Evolutionary conservation across 1,140 invertebrate species (phyloP).

Genomic region (Scaptomyza montana): DNA sequence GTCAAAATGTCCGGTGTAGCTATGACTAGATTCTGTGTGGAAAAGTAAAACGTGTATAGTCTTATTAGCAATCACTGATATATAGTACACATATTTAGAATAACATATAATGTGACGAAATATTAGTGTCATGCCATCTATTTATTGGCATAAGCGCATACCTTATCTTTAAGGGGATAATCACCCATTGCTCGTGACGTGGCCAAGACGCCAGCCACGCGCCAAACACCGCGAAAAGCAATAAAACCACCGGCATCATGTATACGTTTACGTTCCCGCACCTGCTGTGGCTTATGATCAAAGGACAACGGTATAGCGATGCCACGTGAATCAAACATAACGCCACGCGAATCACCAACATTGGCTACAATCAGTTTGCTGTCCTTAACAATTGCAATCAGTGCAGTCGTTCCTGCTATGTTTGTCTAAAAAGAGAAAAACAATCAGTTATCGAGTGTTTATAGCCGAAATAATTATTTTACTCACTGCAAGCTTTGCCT

Average conservation of each 20-base stretch:
- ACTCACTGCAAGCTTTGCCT: conserved; percentile 90
- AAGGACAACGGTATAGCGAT: conserved; percentile 96
- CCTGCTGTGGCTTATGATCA: conserved; percentile 98
- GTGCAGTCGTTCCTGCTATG: conserved; percentile 96
- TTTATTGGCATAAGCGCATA: conserved; percentile 2
- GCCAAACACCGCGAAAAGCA: conserved; percentile 97
- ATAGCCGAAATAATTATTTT: background rate
- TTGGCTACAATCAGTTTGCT: conserved; percentile 95
- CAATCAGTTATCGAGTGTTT: background rate
- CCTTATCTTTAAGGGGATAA: conserved; percentile 94
- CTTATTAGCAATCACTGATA: conserved; percentile 9
- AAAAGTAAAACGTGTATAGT: conserved; percentile 1
- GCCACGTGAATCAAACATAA: conserved; percentile 95
- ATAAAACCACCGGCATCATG: conserved; percentile 96
- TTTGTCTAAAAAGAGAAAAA: conserved; percentile 84
- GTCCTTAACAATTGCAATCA: conserved; percentile 93
- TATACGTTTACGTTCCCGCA: conserved; percentile 94
- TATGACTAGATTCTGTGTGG: conserved; percentile 91
- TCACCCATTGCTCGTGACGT: conserved; percentile 97
- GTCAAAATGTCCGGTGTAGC: conserved; percentile 97
- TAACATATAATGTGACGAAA: background rate
- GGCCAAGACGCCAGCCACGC: conserved; percentile 97
- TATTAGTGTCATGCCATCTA: conserved; percentile 23
- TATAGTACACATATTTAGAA: too few relatives aligned
- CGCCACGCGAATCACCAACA: conserved; percentile 97